Base-by-base conservation (phyloP, 2,113 vertebrate genomes). In the Zosterops borbonicus region DNA sequence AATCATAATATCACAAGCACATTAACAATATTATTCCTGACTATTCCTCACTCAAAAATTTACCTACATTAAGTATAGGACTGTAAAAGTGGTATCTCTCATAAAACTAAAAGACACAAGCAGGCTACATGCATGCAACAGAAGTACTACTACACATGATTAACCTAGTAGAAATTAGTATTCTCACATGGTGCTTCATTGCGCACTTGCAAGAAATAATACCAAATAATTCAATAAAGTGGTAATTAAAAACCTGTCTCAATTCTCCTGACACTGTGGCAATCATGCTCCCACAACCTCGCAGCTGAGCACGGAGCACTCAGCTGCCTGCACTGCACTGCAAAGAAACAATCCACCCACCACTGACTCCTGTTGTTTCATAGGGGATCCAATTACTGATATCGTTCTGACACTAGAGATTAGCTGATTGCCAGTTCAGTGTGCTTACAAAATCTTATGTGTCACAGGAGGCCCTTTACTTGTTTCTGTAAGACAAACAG, bases 171-270 rank as follows among this genome's bases (percentile, higher is more conserved):
- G 78, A 96, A 97, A 96, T 96, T 87, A 95, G 95, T 94, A 95
- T 95, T 90, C 96, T 97, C 95, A 80, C 79, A 52, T 59, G 94
- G 95, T 80, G 82, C 64, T 93, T 94, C 92, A 92, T 41, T 85
- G 84, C 21, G 0, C 94, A 67, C 89, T 96, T 95, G 96, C 94
- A 96, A 95, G 93, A 95, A 96, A 95, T 95, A 96, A 94, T 87
- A 95, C 93, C 90, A 96, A 97, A 95, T 96, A 97, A 96, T 97
- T 97, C 95, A 97, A 95, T 96, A 97, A 97, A 93, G 81, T 33
- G 20, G 93, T 96, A 96, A 96, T 96, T 97, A 96, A 97, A 95
- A 96, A 96, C 94, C 94, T 97, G 91, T 92, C 94, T 95, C 93
- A 95, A 96, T 88, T 91, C 95, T 96, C 96, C 90, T 83, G 96